A percentile compares a stretch with the other conserved stretches of the same genome.
phyloP scores from a whole-genome alignment of 2,113 vertebrate species.

The Leuciscus idus region DNA sequence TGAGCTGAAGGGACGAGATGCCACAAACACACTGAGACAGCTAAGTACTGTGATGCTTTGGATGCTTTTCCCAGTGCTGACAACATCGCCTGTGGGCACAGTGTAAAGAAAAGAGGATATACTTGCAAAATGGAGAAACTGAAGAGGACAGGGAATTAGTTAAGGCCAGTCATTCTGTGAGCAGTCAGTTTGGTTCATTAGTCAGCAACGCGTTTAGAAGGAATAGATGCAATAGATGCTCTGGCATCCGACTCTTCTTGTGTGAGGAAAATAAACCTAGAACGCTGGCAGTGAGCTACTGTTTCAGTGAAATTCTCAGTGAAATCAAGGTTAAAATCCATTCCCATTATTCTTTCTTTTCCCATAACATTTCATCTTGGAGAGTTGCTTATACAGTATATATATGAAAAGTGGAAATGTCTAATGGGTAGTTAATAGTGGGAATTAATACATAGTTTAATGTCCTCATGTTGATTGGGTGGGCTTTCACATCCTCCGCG shows the following conservation, averaged over 20 bases:
- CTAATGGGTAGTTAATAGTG: too few relatives aligned
- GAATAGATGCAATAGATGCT: neutral
- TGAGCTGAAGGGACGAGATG: slow-evolving; percentile 39
- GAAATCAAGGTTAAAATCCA: neutral
- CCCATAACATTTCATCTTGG: too few relatives aligned
- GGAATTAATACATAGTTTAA: too few relatives aligned
- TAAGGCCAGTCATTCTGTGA: neutral
- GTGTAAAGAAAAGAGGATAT: slow-evolving; percentile 10
- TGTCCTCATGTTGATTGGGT: too few relatives aligned
- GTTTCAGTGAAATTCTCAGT: neutral
- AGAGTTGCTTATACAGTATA: too few relatives aligned
- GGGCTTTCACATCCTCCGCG: too few relatives aligned
- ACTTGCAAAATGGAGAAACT: neutral
- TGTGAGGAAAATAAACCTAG: neutral
- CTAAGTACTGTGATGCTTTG: slow-evolving; percentile 51
- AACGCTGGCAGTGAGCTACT: neutral
- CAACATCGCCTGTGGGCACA: neutral
- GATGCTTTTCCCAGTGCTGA: slow-evolving; percentile 20
- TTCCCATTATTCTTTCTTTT: too few relatives aligned
- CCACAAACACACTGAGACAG: slow-evolving; percentile 50
- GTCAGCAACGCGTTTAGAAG: neutral
- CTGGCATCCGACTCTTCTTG: slow-evolving; percentile 1
- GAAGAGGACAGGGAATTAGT: slow-evolving; percentile 34
- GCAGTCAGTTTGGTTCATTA: neutral
- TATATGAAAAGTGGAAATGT: too few relatives aligned